Percentiles rank a stretch among this genome's conserved stretches.
Conservation (phyloP, 1,140 invertebrate genomes). For the Drosophila sproati region DNA sequence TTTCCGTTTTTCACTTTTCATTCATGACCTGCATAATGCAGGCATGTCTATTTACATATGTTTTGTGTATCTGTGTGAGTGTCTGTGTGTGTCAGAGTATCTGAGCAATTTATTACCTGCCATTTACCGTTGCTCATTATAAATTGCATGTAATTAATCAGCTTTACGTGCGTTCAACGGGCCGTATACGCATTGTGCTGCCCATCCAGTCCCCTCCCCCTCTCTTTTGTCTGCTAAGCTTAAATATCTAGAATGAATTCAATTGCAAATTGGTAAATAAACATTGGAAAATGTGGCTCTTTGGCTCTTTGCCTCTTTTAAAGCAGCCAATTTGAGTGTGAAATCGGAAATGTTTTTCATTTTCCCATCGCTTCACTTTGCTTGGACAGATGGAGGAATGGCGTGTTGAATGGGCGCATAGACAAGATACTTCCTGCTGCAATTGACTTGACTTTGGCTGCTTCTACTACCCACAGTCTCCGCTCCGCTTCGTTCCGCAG, state of each 20-base stretch:
- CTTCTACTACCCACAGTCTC: conserved; percentile 7
- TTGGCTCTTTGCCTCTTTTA: conserved; percentile 17
- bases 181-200: conserved; percentile 63
- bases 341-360: conserved; percentile 72
- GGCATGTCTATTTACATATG: not conserved
- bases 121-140: conserved; percentile 79
- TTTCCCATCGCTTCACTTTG: not conserved
- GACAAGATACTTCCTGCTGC: conserved; percentile 29
- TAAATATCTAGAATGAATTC: conserved; percentile 66
- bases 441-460: not conserved
- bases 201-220: not conserved
- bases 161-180: conserved; percentile 74
- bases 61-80: not conserved
- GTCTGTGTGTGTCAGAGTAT: conserved; percentile 13
- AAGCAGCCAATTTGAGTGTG: conserved; percentile 58
- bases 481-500: conserved; percentile 29
- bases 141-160: conserved; percentile 79
- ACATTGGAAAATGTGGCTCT: conserved; percentile 53
- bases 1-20: conserved; percentile 61
- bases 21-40: conserved; percentile 39
- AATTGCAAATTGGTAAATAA: conserved; percentile 77
- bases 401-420: not conserved
- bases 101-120: conserved; percentile 76
- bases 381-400: not conserved
- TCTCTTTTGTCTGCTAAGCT: not conserved